Evolutionary conservation across 2,888 invertebrate genomes (phyloP), one percentile per base, ranked within the genome.

Genomic region (Drosophila prolongata): DNA sequence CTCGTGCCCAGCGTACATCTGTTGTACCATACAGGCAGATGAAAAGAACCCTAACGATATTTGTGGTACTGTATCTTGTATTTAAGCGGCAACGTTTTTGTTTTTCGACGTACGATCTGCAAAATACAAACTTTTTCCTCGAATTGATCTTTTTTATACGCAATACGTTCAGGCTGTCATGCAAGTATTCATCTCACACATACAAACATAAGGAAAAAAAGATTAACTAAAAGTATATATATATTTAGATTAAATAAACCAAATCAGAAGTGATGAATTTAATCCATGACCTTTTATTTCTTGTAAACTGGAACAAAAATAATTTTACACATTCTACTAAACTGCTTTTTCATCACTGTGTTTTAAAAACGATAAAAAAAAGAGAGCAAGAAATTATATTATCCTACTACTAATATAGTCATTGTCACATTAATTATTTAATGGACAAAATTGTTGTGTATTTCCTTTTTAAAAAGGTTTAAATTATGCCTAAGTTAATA

Each of bases 81-180:
- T 71, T 37, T 60, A 38, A 46, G 49, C 62, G 68, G 55, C 55
- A 62, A 42, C 61, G 53, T 72, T 56, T 62, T 58, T 67, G 66
- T 72, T 69, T 52, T 64, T 61, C 76, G 69, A 72, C 69, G 64
- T 69, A 69, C 9, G 77, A 84, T 84, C 71, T 69, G 75, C 76
- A 75, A 79, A 84, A 77, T 75, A 75, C 75, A 79, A 79, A 76
- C 66, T 71, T 72, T 77, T 86, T 89, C 82, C 75, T 74, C 87
- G 89, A 89, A 86, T 70, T 78, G 16, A 24, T 55, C 46, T 53
- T 27, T 62, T 54, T n/a, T 54, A 47, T 24, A 30, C 34, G n/a
- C 27, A 47, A 71, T 42, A 27, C 38, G 40, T 10, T 9, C 14
- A 8, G 34, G 42, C 30, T 2, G 30, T 30, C 30, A 46, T 34